phyloP scores from a whole-genome alignment of 1,140 invertebrate species.

The Nephotettix cincticeps region DNA sequence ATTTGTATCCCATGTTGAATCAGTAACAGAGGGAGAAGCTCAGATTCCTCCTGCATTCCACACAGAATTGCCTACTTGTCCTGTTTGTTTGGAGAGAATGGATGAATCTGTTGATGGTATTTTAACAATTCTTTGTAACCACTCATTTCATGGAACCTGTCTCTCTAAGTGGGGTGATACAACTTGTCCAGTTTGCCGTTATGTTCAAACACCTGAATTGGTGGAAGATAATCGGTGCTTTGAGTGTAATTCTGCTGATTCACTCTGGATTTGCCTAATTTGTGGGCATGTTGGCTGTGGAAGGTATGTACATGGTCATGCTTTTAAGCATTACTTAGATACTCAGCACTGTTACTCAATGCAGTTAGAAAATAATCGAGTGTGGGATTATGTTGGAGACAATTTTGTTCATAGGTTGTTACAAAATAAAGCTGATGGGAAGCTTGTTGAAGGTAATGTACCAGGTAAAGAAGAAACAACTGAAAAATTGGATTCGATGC shows the following conservation, averaged over 20 bases:
- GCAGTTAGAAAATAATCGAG: slow-evolving; percentile 91
- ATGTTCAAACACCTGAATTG: slow-evolving; percentile 91
- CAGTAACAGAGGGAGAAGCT: slow-evolving; percentile 63
- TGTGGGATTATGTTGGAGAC: slow-evolving; percentile 97
- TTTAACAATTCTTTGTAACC: slow-evolving; percentile 97
- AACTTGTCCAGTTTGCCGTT: slow-evolving; percentile 69
- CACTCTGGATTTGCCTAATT: slow-evolving; percentile 98
- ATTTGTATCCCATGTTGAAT: slow-evolving; percentile 93
- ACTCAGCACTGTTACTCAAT: slow-evolving; percentile 97
- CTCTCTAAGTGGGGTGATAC: slow-evolving; percentile 96
- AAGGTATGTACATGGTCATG: slow-evolving; percentile 71
- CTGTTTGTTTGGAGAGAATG: slow-evolving; percentile 96
- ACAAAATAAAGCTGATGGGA: slow-evolving; percentile 97
- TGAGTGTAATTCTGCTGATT: slow-evolving; percentile 75
- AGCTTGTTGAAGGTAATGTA: slow-evolving; percentile 78
- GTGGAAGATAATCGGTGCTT: slow-evolving; percentile 79
- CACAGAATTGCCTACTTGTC: slow-evolving; percentile 96
- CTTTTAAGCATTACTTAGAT: slow-evolving; percentile 83
- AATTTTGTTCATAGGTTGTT: slow-evolving; percentile 97
- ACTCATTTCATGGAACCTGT: slow-evolving; percentile 95
- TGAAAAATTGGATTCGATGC: slow-evolving; percentile 91
- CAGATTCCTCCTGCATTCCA: slow-evolving; percentile 67
- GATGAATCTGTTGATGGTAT: slow-evolving; percentile 98
- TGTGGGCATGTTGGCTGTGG: slow-evolving; percentile 99
- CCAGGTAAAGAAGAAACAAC: slow-evolving; percentile 59